A percentile compares a stretch with the other conserved stretches of the same genome.
These are phyloP conservation scores for Apodemia duryi DNA, from an alignment of 2,888 invertebrate species.

Conservation along the genomic window DNA sequence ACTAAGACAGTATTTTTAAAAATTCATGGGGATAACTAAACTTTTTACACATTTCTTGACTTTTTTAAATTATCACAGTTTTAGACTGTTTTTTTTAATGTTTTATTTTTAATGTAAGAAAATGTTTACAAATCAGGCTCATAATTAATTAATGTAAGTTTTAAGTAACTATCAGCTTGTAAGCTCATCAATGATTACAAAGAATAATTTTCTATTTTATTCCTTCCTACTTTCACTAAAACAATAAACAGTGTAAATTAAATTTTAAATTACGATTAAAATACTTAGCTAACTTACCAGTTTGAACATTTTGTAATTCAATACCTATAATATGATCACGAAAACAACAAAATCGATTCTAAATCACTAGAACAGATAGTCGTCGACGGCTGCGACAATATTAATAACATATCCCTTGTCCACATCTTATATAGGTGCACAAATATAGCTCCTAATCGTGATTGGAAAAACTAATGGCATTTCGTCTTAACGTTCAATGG, in stretches of 20 bases:
- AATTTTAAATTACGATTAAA: background rate
- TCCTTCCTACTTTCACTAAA: no score
- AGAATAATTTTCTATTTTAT: background rate
- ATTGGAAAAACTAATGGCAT: slow-evolving; percentile 61
- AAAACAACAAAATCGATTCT: slow-evolving; percentile 49
- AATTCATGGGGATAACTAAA: no score
- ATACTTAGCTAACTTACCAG: slow-evolving; percentile 47
- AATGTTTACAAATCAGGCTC: no score
- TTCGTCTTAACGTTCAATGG: slow-evolving; percentile 48
- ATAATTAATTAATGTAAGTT: no score
- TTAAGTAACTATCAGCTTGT: no score
- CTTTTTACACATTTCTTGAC: no score
- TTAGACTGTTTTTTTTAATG: no score
- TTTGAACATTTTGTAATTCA: slow-evolving; percentile 52
- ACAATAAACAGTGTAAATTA: background rate
- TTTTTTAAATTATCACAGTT: no score
- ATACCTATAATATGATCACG: background rate
- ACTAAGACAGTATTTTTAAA: no score
- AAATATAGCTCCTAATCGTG: slow-evolving; percentile 54
- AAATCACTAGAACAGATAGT: slow-evolving; percentile 60
- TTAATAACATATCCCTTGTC: slow-evolving; percentile 33
- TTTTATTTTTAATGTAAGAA: no score
- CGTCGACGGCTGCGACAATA: slow-evolving; percentile 40
- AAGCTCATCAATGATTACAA: background rate
- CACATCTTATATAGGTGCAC: slow-evolving; percentile 51